Percentiles rank a stretch among this genome's conserved stretches.
Conservation (phyloP, 2,888 invertebrate genomes). For the Leuctra nigra region DNA sequence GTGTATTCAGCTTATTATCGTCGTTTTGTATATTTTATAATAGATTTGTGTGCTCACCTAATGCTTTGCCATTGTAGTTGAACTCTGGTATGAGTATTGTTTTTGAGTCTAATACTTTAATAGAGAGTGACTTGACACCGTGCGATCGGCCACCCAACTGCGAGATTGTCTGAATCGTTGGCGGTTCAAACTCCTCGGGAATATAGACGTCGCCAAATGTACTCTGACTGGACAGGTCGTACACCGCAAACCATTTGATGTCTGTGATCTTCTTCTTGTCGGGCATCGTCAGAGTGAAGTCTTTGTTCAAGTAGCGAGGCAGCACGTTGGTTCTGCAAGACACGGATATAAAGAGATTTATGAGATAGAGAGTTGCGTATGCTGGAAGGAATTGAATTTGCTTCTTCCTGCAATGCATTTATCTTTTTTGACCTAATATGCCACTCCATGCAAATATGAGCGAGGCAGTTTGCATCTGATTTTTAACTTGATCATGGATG, state of each 20-base stretch:
- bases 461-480: too few species aligned
- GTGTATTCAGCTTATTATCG: too few species aligned
- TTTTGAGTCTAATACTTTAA: constrained; percentile 73
- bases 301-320: constrained; percentile 77
- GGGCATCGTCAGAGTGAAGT: constrained; percentile 72
- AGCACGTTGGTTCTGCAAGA: constrained; percentile 82
- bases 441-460: too few species aligned
- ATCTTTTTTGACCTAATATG: too few species aligned
- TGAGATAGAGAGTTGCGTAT: too few species aligned
- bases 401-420: too few species aligned
- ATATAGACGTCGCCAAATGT: constrained; percentile 85
- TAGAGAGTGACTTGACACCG: constrained; percentile 61
- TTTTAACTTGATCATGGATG: too few species aligned
- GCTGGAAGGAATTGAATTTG: too few species aligned
- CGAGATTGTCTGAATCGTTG: constrained; percentile 57
- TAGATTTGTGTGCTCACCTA: too few species aligned
- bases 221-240: constrained; percentile 73
- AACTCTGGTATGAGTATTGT: constrained; percentile 70
- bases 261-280: constrained; percentile 81
- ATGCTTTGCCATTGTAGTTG: constrained; percentile 68
- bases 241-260: constrained; percentile 83
- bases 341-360: too few species aligned
- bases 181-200: constrained; percentile 86
- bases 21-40: too few species aligned
- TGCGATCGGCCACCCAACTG: constrained; percentile 55